Percentiles rank a stretch among this genome's conserved stretches.
phyloP scores from a whole-genome alignment of 2,797 vertebrate species.

The Bucorvus abyssinicus region DNA sequence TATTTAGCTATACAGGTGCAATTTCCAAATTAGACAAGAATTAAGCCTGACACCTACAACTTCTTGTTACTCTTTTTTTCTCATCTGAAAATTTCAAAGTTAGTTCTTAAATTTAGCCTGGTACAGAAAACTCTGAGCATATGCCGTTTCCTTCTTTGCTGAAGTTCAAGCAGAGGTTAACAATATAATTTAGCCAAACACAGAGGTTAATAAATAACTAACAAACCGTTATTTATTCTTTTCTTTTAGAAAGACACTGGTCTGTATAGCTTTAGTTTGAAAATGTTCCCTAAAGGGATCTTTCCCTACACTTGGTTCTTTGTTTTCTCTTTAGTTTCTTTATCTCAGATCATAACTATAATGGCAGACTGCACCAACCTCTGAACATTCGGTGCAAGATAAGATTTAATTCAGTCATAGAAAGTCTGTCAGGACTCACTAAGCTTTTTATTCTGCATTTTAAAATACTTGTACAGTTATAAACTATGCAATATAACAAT shows the following conservation, averaged over 20 bases:
- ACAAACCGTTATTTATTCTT: not conserved
- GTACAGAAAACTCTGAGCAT: not conserved
- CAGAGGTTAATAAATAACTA: slow-evolving; percentile 38
- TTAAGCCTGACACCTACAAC: not conserved
- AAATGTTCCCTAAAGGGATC: not conserved
- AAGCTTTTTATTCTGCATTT: not conserved
- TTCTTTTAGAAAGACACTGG: not conserved
- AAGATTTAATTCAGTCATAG: not conserved
- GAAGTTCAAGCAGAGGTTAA: slow-evolving; percentile 41
- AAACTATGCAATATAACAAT: not conserved
- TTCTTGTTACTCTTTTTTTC: not conserved
- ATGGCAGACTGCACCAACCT: not conserved
- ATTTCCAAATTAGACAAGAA: not conserved
- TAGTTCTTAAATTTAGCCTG: not conserved
- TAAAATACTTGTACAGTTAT: not conserved
- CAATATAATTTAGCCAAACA: not conserved
- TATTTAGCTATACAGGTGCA: not conserved
- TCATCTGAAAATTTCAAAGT: not conserved
- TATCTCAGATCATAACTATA: not conserved
- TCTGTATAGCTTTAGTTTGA: not conserved
- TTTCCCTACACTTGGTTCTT: not conserved
- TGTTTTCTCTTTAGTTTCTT: slow-evolving; percentile 29
- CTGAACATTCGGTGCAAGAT: not conserved
- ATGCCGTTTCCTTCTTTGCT: not conserved
- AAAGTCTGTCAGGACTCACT: not conserved